Evolutionary conservation across 30 jellyfish, hydroid and myxozoan genomes (phyloP).

Genomic region (Catostylus mosaicus): DNA sequence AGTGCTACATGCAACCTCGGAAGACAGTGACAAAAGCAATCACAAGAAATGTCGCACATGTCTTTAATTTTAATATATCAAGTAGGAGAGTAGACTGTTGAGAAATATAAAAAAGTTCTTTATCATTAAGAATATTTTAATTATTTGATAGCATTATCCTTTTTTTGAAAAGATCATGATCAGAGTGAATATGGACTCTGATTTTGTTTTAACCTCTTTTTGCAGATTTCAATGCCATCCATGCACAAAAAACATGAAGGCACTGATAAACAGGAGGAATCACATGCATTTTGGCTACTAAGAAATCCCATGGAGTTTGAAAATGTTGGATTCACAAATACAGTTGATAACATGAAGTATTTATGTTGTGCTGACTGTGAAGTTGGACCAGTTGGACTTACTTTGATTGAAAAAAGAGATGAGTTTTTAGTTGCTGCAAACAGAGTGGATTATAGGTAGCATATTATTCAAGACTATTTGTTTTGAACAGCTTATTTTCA

Average conservation of each 20-base stretch:
- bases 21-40: too few species aligned
- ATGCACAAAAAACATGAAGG: constrained; percentile 40
- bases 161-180: too few species aligned
- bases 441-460: constrained; percentile 74
- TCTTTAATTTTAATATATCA: too few species aligned
- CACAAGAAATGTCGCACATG: too few species aligned
- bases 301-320: constrained; percentile 88
- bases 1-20: too few species aligned
- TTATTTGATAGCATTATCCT: too few species aligned
- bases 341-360: constrained; percentile 70
- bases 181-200: too few species aligned
- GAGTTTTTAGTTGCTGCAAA: constrained; percentile 75
- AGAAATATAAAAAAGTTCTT: too few species aligned
- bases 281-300: constrained; percentile 71
- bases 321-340: constrained; percentile 91
- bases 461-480: neutral
- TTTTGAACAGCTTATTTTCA: neutral
- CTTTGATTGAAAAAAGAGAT: constrained; percentile 25
- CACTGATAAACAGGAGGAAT: constrained; percentile 26
- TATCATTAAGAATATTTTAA: too few species aligned
- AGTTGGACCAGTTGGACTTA: constrained; percentile 94
- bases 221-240: constrained; percentile 41
- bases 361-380: constrained; percentile 98
- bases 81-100: too few species aligned
- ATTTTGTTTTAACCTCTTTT: neutral